Base-by-base conservation (phyloP, 2,113 vertebrate species). In the Gallinago jamesoni region DNA sequence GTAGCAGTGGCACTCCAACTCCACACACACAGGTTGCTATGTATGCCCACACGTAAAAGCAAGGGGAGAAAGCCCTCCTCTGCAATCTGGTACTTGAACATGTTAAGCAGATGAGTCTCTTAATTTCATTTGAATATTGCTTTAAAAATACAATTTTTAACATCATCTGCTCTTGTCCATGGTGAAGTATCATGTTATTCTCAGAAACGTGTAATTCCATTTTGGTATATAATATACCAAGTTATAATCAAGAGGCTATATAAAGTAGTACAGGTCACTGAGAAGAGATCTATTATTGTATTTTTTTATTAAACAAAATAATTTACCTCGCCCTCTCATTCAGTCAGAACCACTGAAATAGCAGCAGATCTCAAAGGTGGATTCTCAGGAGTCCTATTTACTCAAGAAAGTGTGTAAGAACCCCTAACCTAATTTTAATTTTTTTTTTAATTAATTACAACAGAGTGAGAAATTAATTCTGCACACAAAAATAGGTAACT, bases 321-420 rank as follows among this genome's bases (percentile, higher is more conserved):
- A 52, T 53, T 48, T 57, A 57, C 35, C 21, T 96, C 1, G 31
- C 27, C 23, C 70, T 10, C 5, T 94, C 18, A 12, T 66, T 87
- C 57, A 85, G 23, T 82, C 82, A 96, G 75, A 92, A 84, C 6
- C 35, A 56, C 35, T 80, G 66, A 93, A 91, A 64, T 20, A 95
- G 89, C 76, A 86, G 57, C 69, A 72, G 27, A 82, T 91, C 59
- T 93, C 75, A 60, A 80, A 64, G 31, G 24, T 66, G 17, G 55
- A 41, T 95, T 97, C 80, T 94, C 80, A 47, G 59, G 89, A 96
- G 57, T 87, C 50, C 31, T 55, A 15, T 91, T 94, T 96, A 77
- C 80, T 95, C 37, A 96, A 74, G 55, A 91, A 89, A 79, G 6
- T 18, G 72, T 84, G 9, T 87, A 89, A 48, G 28, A 96, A 55